phyloP scores from a whole-genome alignment of 2,113 vertebrate genomes.

The Eolophus roseicapilla region DNA sequence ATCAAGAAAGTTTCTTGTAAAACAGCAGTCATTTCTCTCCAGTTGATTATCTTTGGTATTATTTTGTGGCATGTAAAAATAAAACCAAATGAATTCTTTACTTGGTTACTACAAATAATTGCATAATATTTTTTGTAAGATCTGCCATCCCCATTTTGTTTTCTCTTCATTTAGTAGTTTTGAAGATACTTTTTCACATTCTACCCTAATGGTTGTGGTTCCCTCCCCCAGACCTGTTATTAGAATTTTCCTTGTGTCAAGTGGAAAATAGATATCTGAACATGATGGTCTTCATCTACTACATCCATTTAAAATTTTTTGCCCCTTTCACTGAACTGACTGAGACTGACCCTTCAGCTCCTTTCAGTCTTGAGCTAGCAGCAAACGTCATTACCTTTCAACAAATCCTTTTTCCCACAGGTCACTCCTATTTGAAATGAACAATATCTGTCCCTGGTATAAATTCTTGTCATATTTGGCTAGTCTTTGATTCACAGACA shows the following conservation, averaged over 20 bases:
- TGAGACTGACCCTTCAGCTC: background rate
- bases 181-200: background rate
- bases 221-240: background rate
- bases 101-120: background rate
- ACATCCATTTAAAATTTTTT: background rate
- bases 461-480: background rate
- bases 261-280: background rate
- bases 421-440: background rate
- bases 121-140: background rate
- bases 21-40: background rate
- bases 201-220: background rate
- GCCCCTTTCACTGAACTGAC: background rate
- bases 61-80: background rate
- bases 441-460: background rate
- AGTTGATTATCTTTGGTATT: background rate
- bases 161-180: background rate
- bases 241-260: background rate
- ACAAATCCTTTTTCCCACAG: conserved; percentile 19
- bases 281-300: background rate
- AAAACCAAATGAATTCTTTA: background rate
- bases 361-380: background rate
- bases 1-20: background rate
- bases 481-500: background rate
- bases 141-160: background rate
- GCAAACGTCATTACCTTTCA: background rate